Evolutionary conservation across 2,888 invertebrate species (phyloP).

Genomic region (Drosophila lutescens): DNA sequence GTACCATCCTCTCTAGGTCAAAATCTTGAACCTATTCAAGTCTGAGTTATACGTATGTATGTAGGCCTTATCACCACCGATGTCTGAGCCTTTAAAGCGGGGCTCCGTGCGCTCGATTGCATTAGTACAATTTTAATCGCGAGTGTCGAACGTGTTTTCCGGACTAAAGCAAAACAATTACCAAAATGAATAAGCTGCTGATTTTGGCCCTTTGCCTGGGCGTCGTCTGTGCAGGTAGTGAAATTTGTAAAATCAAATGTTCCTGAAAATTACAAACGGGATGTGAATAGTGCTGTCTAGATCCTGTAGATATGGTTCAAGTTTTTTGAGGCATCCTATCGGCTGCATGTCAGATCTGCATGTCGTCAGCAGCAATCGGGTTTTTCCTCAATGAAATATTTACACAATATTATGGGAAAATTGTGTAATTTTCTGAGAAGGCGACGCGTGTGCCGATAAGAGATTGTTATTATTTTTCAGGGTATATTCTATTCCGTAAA

Average conservation of each 20-base stretch:
- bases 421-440: slow-evolving; percentile 51
- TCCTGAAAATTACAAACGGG: not conserved
- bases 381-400: slow-evolving; percentile 53
- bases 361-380: slow-evolving; percentile 17
- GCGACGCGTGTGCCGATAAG: slow-evolving; percentile 44
- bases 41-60: slow-evolving; percentile 34
- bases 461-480: not conserved
- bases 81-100: slow-evolving; percentile 40
- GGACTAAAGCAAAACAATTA: slow-evolving; percentile 33
- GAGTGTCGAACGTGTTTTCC: slow-evolving; percentile 61
- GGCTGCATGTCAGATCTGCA: too few relatives aligned
- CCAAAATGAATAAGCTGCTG: slow-evolving; percentile 80
- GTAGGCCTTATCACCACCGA: slow-evolving; percentile 23
- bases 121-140: slow-evolving; percentile 74
- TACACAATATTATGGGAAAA: slow-evolving; percentile 40
- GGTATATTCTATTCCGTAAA: too few relatives aligned
- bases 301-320: slow-evolving; percentile 12
- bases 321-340: not conserved
- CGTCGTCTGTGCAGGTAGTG: slow-evolving; percentile 82
- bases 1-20: slow-evolving; percentile 77
- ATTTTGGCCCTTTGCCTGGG: slow-evolving; percentile 82
- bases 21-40: slow-evolving; percentile 67
- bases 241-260: not conserved
- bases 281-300: not conserved
- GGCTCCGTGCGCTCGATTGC: slow-evolving; percentile 47